These are phyloP conservation scores for Drosophila lini DNA, from an alignment of 1,140 invertebrate species.

Conservation along the genomic window DNA sequence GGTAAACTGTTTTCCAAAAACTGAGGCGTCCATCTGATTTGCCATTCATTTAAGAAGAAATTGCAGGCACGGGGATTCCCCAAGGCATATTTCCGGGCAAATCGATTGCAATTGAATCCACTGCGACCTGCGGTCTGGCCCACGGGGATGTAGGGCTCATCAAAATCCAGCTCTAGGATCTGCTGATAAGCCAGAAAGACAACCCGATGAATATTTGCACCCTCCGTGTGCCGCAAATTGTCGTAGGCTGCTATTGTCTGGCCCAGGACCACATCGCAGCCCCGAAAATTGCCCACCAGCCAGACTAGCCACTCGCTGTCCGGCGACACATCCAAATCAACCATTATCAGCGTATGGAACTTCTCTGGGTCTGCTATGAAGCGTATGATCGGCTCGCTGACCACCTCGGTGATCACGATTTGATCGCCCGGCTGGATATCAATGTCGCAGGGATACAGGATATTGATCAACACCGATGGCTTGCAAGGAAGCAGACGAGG, in stretches of 20 bases:
- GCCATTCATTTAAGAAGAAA: constrained; percentile 72
- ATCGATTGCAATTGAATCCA: constrained; percentile 90
- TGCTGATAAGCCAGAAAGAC: constrained; percentile 95
- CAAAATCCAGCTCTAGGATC: constrained; percentile 65
- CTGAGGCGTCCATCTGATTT: constrained; percentile 2
- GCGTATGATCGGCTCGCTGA: constrained; percentile 87
- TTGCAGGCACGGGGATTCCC: constrained; percentile 93
- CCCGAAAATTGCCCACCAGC: constrained; percentile 95
- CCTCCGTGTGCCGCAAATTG: constrained; percentile 92
- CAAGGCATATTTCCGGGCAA: constrained; percentile 88
- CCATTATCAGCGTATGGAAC: constrained; percentile 90
- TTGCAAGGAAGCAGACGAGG: constrained; percentile 48
- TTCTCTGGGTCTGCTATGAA: constrained; percentile 86
- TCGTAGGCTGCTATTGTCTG: constrained; percentile 90
- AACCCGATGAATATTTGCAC: constrained; percentile 94
- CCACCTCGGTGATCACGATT: constrained; percentile 86
- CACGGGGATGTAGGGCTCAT: constrained; percentile 84
- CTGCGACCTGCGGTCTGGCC: constrained; percentile 88
- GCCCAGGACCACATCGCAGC: constrained; percentile 89
- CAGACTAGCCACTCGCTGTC: constrained; percentile 95
- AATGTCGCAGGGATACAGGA: constrained; percentile 81
- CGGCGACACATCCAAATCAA: constrained; percentile 86
- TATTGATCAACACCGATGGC: constrained; percentile 34
- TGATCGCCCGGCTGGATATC: constrained; percentile 86
- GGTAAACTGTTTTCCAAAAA: background rate